Percentiles rank a stretch among this genome's conserved stretches.
phyloP scores from a whole-genome alignment of 2,888 invertebrate genomes.

The Phanerotoma sp. region DNA sequence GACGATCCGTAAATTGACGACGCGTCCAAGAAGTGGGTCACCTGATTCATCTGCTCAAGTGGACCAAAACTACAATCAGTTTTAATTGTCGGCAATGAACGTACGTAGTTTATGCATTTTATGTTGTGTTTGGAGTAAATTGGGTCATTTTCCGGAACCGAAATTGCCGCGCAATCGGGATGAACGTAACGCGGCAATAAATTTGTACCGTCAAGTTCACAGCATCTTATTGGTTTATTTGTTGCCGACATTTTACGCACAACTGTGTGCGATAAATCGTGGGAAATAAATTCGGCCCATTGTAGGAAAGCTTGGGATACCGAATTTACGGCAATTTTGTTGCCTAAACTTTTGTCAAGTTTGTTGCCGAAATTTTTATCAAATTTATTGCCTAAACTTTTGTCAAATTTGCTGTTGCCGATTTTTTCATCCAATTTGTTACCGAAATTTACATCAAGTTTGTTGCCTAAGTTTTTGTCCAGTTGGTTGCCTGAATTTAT shows the following conservation, averaged over 20 bases:
- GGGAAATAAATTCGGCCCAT: constrained; percentile 66
- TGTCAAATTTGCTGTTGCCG: too few relatives aligned
- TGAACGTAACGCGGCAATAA: neutral
- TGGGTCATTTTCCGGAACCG: constrained; percentile 61
- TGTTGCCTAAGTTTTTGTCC: too few relatives aligned
- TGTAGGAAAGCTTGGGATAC: constrained; percentile 60
- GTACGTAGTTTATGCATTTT: constrained; percentile 64
- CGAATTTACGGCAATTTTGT: too few relatives aligned
- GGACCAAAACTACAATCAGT: constrained; percentile 63
- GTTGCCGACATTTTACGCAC: too few relatives aligned
- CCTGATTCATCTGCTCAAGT: constrained; percentile 60
- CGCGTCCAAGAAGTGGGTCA: constrained; percentile 61
- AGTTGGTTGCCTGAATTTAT: too few relatives aligned
- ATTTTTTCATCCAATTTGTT: too few relatives aligned
- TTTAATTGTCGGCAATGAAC: constrained; percentile 62
- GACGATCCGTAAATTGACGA: constrained; percentile 61
- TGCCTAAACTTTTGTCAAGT: too few relatives aligned
- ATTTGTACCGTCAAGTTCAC: neutral
- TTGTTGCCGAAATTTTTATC: too few relatives aligned
- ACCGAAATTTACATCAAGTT: too few relatives aligned
- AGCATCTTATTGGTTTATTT: neutral
- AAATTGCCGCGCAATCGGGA: constrained; percentile 62
- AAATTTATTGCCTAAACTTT: too few relatives aligned
- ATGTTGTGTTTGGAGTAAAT: constrained; percentile 60
- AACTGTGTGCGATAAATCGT: constrained; percentile 59